These are phyloP conservation scores for Daboia siamensis DNA, from an alignment of 2,113 vertebrate species.

Conservation along the genomic window DNA sequence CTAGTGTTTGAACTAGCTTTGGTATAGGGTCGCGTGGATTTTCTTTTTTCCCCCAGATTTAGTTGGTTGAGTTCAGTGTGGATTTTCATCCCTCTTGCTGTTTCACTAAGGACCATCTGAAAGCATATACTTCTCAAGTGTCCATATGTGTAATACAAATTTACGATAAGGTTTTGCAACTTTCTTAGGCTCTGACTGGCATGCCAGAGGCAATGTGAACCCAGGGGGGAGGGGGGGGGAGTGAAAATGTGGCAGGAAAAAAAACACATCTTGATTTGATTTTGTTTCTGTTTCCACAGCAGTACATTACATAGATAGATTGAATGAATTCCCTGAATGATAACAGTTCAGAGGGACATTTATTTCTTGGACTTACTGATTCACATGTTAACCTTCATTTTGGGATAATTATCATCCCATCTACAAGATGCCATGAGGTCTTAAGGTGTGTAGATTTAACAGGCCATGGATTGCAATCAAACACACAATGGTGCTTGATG, in stretches of 20 bases:
- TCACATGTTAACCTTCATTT: neutral
- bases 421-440: neutral
- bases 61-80: neutral
- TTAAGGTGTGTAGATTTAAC: neutral
- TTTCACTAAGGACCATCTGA: neutral
- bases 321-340: neutral
- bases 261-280: neutral
- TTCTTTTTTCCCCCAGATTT: neutral
- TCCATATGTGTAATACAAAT: neutral
- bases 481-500: neutral
- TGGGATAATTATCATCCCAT: neutral
- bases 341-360: neutral
- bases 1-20: neutral
- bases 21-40: neutral
- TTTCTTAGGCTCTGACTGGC: neutral
- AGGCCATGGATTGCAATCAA: neutral
- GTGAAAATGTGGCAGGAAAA: neutral
- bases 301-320: neutral
- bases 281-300: neutral
- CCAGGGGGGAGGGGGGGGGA: neutral
- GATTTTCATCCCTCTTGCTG: neutral
- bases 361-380: neutral
- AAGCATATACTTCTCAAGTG: constrained; percentile 17
- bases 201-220: neutral
- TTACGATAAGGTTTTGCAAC: neutral